Conservation (phyloP, 2,113 vertebrate genomes). For the Takifugu bimaculatus region DNA sequence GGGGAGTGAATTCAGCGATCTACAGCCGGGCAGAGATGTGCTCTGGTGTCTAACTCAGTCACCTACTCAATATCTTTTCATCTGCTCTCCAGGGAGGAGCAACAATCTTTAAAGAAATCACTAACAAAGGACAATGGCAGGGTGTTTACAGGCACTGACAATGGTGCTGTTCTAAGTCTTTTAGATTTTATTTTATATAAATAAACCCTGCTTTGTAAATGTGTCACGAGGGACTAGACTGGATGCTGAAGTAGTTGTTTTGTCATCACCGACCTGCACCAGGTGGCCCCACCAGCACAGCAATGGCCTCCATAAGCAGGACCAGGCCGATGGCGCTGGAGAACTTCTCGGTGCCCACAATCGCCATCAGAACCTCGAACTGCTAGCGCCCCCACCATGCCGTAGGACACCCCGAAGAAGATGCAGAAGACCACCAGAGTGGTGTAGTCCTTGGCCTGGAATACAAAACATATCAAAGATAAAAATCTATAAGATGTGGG, state of each 20-base stretch:
- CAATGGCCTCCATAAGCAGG: constrained; percentile 87
- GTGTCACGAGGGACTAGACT: too few relatives aligned
- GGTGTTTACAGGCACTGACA: too few relatives aligned
- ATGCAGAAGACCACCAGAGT: constrained; percentile 87
- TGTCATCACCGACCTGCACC: constrained; percentile 81
- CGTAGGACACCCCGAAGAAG: constrained; percentile 96
- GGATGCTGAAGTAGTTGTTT: background rate
- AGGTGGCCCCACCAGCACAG: constrained; percentile 90
- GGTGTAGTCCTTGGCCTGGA: constrained; percentile 70
- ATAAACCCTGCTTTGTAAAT: too few relatives aligned
- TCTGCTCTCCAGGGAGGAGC: too few relatives aligned
- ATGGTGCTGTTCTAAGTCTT: too few relatives aligned
- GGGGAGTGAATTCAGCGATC: too few relatives aligned
- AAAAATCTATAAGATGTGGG: background rate
- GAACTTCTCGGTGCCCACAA: constrained; percentile 91
- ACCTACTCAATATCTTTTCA: too few relatives aligned
- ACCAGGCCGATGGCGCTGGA: constrained; percentile 94
- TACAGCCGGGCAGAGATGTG: too few relatives aligned
- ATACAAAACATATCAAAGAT: background rate
- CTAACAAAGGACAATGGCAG: too few relatives aligned
- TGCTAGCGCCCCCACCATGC: constrained; percentile 97
- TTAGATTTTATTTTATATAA: too few relatives aligned
- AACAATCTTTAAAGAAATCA: too few relatives aligned
- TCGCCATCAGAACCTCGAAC: constrained; percentile 97
- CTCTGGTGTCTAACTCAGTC: too few relatives aligned